Base-by-base conservation (phyloP, 2,888 invertebrate species). In the Diachrysia chrysitis region DNA sequence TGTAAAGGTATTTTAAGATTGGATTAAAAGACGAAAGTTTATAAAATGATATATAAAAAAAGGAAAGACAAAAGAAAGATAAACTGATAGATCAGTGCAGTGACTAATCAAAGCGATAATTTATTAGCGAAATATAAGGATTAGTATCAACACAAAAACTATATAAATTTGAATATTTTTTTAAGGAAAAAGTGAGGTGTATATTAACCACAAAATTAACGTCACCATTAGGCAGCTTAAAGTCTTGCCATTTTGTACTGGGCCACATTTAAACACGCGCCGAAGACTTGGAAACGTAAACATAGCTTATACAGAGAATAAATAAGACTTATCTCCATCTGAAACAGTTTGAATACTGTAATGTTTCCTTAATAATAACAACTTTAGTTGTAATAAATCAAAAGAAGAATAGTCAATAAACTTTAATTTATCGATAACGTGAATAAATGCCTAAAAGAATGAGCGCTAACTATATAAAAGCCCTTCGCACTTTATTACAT, bases 401-500 rank as follows among this genome's bases (percentile, higher is more conserved):
- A 61, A 35, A n/a, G 2, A 56, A 23, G n/a, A 16, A 58, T 61
- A 0, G n/a, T 51, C 12, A 9, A 66, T 69, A 32, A 64, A 66
- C 54, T 68, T 48, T 53, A 14, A 60, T 59, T 70, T 68, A 37
- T 68, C 19, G 12, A 62, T 59, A 57, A 66, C 67, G 60, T 54
- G 65, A 79, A n/a, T 55, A 56, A 58, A 23, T 58, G 51, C 58
- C 70, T 58, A 21, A n/a, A 64, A 68, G 59, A 70, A 65, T 29
- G 63, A 67, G 57, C 32, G 48, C 21, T 59, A 21, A 67, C 61
- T 68, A 76, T 78, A 65, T 75, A 71, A 67, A 51, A n/a, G 9
- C 21, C 57, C 70, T 72, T 82, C 68, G 69, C 73, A 60, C 55
- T 81, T 71, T 76, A 71, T 73, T 64, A 67, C 57, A 63, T 70